Evolutionary conservation across 2,888 invertebrate genomes (phyloP).

Genomic region (Cosmia pyralina): DNA sequence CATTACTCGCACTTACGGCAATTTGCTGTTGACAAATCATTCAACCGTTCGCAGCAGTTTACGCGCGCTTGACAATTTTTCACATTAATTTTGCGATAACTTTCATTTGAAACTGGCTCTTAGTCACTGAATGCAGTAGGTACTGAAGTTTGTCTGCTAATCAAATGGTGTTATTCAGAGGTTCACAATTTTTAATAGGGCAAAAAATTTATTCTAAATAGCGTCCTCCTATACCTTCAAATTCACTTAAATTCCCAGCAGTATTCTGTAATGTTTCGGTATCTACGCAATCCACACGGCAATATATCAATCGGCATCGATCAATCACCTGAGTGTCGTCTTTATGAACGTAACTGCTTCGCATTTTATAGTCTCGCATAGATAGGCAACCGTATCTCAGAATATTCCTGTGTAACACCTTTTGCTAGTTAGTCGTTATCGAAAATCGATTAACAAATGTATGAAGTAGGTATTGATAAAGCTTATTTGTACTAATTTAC

Average conservation of each 20-base stretch:
- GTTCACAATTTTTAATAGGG: neutral
- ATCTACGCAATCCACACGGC: slow-evolving; percentile 18
- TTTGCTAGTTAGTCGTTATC: slow-evolving; percentile 14
- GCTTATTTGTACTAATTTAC: too few relatives aligned
- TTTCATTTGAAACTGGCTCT: too few relatives aligned
- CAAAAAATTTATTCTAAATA: neutral
- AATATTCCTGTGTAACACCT: slow-evolving; percentile 26
- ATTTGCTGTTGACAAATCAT: too few relatives aligned
- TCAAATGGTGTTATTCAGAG: neutral
- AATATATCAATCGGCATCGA: slow-evolving; percentile 48
- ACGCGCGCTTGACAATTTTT: too few relatives aligned
- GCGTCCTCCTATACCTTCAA: neutral
- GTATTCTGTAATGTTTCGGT: slow-evolving; percentile 15
- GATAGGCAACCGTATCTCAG: slow-evolving; percentile 34
- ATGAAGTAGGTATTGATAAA: too few relatives aligned
- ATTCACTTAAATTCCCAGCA: neutral
- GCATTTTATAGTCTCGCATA: slow-evolving; percentile 47
- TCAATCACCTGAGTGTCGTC: slow-evolving; percentile 49
- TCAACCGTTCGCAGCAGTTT: too few relatives aligned
- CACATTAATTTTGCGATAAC: too few relatives aligned
- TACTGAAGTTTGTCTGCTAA: neutral
- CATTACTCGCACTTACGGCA: neutral
- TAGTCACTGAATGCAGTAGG: neutral
- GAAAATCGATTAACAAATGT: too few relatives aligned
- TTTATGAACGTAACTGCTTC: slow-evolving; percentile 36